Percentiles rank a stretch among this genome's conserved stretches.
phyloP scores from a whole-genome alignment of 2,797 vertebrate species.

The Myoxocephalus aenaeus region DNA sequence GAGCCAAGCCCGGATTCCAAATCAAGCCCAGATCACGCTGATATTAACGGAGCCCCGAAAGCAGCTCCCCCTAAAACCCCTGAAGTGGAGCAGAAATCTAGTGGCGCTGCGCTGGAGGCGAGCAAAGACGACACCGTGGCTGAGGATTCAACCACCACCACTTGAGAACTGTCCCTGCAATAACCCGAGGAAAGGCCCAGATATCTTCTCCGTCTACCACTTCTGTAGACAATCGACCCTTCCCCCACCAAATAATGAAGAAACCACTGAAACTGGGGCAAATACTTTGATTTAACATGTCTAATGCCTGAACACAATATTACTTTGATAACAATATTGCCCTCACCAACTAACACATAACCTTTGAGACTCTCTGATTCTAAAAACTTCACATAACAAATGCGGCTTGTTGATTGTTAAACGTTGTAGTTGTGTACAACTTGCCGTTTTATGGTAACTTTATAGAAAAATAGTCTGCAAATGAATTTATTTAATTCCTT shows the following conservation, averaged over 20 bases:
- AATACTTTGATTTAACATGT: slow-evolving; percentile 66
- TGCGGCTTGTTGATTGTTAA: slow-evolving; percentile 49
- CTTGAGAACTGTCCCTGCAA: slow-evolving; percentile 64
- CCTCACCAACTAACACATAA: slow-evolving; percentile 59
- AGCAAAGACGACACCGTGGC: slow-evolving; percentile 67
- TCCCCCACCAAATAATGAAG: slow-evolving; percentile 73
- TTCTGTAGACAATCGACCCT: slow-evolving; percentile 79
- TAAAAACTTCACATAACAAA: slow-evolving; percentile 47
- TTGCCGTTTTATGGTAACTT: slow-evolving; percentile 56
- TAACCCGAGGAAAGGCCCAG: slow-evolving; percentile 53
- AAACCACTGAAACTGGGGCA: slow-evolving; percentile 66
- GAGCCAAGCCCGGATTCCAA: slow-evolving; percentile 74
- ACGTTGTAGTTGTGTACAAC: slow-evolving; percentile 49
- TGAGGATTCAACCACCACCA: slow-evolving; percentile 73
- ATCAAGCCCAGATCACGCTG: slow-evolving; percentile 65
- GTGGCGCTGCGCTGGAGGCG: slow-evolving; percentile 55
- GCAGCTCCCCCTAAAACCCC: slow-evolving; percentile 77
- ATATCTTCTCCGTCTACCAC: slow-evolving; percentile 64
- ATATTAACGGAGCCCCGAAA: slow-evolving; percentile 66
- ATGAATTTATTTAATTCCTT: slow-evolving; percentile 50
- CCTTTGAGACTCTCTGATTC: slow-evolving; percentile 55
- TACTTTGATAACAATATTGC: slow-evolving; percentile 57
- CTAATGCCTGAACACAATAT: slow-evolving; percentile 71
- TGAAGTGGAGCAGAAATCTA: slow-evolving; percentile 76
- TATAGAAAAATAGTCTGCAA: slow-evolving; percentile 73